phyloP scores from a whole-genome alignment of 2,113 vertebrate genomes.

The Engraulis encrasicolus region DNA sequence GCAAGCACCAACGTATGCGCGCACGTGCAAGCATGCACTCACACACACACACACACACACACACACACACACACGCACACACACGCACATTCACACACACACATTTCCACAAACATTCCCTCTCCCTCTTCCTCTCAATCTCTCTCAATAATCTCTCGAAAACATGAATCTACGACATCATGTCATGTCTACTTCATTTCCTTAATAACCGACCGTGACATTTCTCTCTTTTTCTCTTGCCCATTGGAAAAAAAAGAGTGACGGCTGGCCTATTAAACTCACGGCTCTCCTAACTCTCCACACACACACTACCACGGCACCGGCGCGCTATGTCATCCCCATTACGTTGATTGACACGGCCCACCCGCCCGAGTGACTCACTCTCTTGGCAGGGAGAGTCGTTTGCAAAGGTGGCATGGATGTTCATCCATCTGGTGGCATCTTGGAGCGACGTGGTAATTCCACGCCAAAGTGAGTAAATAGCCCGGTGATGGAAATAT shows the following conservation, averaged over 20 bases:
- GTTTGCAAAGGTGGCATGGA: background rate
- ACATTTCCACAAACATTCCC: too few relatives aligned
- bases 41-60: too few relatives aligned
- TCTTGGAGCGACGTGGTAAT: background rate
- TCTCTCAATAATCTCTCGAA: too few relatives aligned
- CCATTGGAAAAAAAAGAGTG: background rate
- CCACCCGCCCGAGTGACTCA: background rate
- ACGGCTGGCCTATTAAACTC: background rate
- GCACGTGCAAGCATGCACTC: too few relatives aligned
- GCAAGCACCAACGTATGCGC: too few relatives aligned
- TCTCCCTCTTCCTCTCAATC: too few relatives aligned
- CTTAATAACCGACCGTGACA: background rate
- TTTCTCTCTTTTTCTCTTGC: background rate
- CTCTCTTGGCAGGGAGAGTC: background rate
- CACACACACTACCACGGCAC: too few relatives aligned
- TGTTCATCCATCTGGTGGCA: background rate
- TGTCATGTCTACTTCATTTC: background rate
- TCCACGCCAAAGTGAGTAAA: slow-evolving; percentile 15
- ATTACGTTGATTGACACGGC: background rate
- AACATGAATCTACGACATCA: too few relatives aligned
- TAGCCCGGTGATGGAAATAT: slow-evolving; percentile 9
- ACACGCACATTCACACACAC: too few relatives aligned
- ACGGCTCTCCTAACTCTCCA: too few relatives aligned
- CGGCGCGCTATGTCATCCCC: background rate
- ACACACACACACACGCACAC: too few relatives aligned